These are phyloP conservation scores for Candoia aspera DNA, from an alignment of 2,113 vertebrate genomes.

Conservation along the genomic window DNA sequence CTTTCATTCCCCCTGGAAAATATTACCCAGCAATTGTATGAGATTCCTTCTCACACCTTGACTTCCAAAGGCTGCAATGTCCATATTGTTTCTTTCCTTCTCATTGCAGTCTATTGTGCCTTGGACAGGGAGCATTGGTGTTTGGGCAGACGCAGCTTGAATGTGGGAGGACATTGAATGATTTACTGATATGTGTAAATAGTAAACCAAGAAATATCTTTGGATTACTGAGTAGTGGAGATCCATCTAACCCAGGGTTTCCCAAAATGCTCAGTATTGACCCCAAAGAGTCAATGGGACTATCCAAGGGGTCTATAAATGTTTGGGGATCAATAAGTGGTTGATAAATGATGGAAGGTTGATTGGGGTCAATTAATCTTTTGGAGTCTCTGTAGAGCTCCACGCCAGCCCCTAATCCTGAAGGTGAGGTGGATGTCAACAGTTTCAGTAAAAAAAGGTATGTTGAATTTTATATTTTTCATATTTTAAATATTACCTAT, in stretches of 20 bases:
- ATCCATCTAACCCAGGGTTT: not conserved
- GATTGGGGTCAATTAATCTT: not conserved
- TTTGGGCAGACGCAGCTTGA: not conserved
- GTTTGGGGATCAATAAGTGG: not conserved
- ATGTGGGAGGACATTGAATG: not conserved
- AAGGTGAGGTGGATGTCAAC: not conserved
- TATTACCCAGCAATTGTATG: not conserved
- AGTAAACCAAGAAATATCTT: not conserved
- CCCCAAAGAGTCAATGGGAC: not conserved
- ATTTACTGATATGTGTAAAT: not conserved
- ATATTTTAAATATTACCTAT: not conserved
- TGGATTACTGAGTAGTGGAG: not conserved
- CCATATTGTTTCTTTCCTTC: not conserved
- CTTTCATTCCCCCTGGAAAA: not conserved
- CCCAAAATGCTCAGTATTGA: not conserved
- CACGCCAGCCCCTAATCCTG: not conserved
- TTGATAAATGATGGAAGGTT: not conserved
- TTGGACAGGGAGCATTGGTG: not conserved
- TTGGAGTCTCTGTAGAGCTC: not conserved
- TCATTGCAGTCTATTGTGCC: not conserved
- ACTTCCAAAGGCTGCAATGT: not conserved
- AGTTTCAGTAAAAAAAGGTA: not conserved
- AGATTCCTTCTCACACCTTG: not conserved
- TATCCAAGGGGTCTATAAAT: not conserved
- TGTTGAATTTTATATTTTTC: not conserved